Percentiles rank a stretch among this genome's conserved stretches.
phyloP scores from a whole-genome alignment of 1,140 invertebrate genomes.

The Spodoptera litura region DNA sequence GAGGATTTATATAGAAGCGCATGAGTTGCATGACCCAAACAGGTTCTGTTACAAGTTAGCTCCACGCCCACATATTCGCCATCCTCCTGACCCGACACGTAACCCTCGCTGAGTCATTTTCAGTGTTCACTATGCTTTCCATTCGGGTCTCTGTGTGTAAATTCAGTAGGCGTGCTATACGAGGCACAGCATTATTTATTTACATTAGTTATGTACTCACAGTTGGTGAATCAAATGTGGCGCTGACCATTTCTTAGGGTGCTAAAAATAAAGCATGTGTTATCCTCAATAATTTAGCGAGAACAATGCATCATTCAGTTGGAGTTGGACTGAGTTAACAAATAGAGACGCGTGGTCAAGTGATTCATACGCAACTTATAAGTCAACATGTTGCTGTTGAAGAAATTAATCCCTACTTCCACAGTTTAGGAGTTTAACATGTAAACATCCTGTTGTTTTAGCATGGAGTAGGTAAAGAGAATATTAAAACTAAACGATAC shows the following conservation, averaged over 20 bases:
- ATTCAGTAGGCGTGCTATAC: slow-evolving; percentile 6
- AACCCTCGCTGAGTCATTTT: slow-evolving; percentile 72
- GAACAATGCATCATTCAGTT: slow-evolving; percentile 57
- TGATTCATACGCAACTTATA: slow-evolving; percentile 52
- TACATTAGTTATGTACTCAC: slow-evolving; percentile 3
- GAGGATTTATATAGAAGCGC: slow-evolving; percentile 80
- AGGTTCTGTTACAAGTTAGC: slow-evolving; percentile 77
- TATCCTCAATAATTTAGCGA: slow-evolving; percentile 43
- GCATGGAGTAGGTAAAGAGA: no score
- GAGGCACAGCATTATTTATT: not conserved
- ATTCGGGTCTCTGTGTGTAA: slow-evolving; percentile 1
- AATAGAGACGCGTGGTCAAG: slow-evolving; percentile 50
- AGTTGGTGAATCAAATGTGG: slow-evolving; percentile 25
- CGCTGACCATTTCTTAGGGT: slow-evolving; percentile 33
- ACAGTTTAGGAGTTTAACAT: no score
- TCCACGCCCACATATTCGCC: slow-evolving; percentile 70
- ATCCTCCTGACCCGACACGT: slow-evolving; percentile 75
- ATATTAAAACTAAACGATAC: no score
- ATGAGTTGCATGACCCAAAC: slow-evolving; percentile 82
- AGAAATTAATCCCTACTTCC: not conserved
- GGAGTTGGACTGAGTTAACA: slow-evolving; percentile 49
- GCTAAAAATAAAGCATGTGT: slow-evolving; percentile 40
- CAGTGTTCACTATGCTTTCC: slow-evolving; percentile 55
- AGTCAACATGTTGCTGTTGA: slow-evolving; percentile 22
- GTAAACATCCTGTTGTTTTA: no score